phyloP scores from a whole-genome alignment of 2,888 invertebrate species.

The Drosophila kambysellisi region DNA sequence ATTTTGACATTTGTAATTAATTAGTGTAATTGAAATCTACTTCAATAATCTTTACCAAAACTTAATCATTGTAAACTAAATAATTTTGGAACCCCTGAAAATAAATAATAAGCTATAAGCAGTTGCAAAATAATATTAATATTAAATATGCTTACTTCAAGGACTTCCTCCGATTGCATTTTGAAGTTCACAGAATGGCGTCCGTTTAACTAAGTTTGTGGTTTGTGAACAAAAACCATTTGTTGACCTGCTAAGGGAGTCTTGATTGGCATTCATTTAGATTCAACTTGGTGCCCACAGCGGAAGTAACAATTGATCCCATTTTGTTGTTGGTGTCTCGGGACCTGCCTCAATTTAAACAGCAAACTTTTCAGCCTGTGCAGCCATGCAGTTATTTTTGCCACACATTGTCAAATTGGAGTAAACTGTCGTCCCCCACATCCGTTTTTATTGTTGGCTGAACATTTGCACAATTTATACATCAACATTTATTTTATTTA shows the following conservation, averaged over 20 bases:
- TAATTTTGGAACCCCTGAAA: neutral
- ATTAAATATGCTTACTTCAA: neutral
- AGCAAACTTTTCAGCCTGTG: constrained; percentile 60
- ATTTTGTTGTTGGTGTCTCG: constrained; percentile 22
- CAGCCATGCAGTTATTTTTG: constrained; percentile 71
- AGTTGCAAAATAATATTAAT: no score
- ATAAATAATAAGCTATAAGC: neutral
- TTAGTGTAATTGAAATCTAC: neutral
- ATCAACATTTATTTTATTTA: constrained; percentile 79
- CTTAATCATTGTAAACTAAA: neutral
- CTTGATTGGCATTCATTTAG: constrained; percentile 13
- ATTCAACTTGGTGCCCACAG: constrained; percentile 3
- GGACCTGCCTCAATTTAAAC: constrained; percentile 31
- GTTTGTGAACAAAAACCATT: constrained; percentile 1
- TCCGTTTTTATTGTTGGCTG: constrained; percentile 67
- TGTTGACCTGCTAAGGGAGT: neutral
- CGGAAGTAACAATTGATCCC: constrained; percentile 37
- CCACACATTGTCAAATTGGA: constrained; percentile 64
- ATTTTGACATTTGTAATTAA: neutral
- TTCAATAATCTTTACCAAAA: neutral
- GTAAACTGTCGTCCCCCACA: constrained; percentile 12
- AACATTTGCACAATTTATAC: constrained; percentile 76
- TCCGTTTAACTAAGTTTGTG: neutral
- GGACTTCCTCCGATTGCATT: neutral
- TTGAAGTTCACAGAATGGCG: neutral